Evolutionary conservation across 2,888 invertebrate genomes (phyloP).

Genomic region (Noctuana brunneofusca): DNA sequence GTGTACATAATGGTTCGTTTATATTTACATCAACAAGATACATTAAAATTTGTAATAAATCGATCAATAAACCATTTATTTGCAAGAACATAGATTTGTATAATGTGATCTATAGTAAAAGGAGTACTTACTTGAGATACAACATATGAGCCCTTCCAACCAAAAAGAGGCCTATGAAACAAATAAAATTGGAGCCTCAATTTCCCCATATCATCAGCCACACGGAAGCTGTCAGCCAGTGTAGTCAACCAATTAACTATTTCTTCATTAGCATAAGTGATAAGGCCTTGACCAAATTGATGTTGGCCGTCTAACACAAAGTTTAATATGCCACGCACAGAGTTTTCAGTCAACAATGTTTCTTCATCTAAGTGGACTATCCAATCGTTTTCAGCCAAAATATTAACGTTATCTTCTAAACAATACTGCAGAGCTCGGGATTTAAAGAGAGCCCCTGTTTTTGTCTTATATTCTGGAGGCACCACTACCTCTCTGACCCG

Average conservation of each 20-base stretch:
- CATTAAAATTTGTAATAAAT: too few species aligned
- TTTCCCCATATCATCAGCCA: conserved; percentile 99
- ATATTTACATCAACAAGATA: too few species aligned
- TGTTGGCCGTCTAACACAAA: conserved; percentile 97
- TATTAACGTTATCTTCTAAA: conserved; percentile 94
- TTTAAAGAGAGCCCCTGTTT: conserved; percentile 96
- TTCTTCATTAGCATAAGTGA: conserved; percentile 97
- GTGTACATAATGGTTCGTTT: too few species aligned
- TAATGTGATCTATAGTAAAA: background rate
- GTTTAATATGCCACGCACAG: conserved; percentile 94
- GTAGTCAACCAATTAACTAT: conserved; percentile 99
- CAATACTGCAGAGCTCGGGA: conserved; percentile 97
- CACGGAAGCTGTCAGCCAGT: conserved; percentile 96
- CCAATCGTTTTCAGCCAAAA: conserved; percentile 94
- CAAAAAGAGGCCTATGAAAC: conserved; percentile 97
- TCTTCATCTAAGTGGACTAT: conserved; percentile 99
- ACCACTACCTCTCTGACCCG: conserved; percentile 94
- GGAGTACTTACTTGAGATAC: conserved; percentile 91
- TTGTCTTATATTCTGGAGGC: conserved; percentile 92
- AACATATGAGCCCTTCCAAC: conserved; percentile 99
- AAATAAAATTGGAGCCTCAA: conserved; percentile 94
- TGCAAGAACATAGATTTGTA: too few species aligned
- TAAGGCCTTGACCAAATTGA: conserved; percentile 97
- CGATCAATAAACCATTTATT: too few species aligned
- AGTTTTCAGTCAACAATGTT: conserved; percentile 95